Conservation (phyloP, 2,797 vertebrate species). For the Lepidocolaptes lacrymiger region DNA sequence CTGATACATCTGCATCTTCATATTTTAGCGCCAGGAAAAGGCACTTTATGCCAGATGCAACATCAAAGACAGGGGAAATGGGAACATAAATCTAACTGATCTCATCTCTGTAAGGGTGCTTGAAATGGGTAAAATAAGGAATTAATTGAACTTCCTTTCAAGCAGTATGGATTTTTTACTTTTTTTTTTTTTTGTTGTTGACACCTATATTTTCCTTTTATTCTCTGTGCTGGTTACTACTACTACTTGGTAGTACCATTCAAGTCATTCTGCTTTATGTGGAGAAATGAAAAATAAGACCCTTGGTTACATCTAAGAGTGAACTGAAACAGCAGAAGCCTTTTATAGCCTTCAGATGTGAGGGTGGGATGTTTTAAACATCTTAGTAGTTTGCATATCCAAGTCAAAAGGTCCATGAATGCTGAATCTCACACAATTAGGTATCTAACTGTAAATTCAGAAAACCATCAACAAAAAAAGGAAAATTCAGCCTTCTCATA, state of each 20-base stretch:
- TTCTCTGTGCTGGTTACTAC: not conserved
- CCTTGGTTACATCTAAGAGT: not conserved
- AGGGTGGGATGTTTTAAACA: not conserved
- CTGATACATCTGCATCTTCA: slow-evolving; percentile 61
- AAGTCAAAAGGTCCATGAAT: not conserved
- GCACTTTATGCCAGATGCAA: slow-evolving; percentile 61
- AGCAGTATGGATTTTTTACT: not conserved
- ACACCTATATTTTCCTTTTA: not conserved
- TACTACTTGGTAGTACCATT: not conserved
- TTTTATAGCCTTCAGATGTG: not conserved
- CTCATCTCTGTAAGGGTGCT: slow-evolving; percentile 60
- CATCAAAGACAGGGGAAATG: slow-evolving; percentile 69
- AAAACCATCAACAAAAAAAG: not conserved
- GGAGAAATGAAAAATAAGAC: not conserved
- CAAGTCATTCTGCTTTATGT: not conserved
- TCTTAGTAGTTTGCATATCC: not conserved
- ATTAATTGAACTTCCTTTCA: slow-evolving; percentile 57
- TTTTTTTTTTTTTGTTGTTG: not conserved
- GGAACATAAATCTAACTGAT: slow-evolving; percentile 68
- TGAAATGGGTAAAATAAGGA: slow-evolving; percentile 67
- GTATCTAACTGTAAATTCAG: not conserved
- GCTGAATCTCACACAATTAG: not conserved
- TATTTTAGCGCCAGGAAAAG: slow-evolving; percentile 67
- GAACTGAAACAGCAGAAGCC: not conserved
- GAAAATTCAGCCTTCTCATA: not conserved